Evolutionary conservation across 2,888 invertebrate genomes (phyloP).

Genomic region (Callyntrura sp.): DNA sequence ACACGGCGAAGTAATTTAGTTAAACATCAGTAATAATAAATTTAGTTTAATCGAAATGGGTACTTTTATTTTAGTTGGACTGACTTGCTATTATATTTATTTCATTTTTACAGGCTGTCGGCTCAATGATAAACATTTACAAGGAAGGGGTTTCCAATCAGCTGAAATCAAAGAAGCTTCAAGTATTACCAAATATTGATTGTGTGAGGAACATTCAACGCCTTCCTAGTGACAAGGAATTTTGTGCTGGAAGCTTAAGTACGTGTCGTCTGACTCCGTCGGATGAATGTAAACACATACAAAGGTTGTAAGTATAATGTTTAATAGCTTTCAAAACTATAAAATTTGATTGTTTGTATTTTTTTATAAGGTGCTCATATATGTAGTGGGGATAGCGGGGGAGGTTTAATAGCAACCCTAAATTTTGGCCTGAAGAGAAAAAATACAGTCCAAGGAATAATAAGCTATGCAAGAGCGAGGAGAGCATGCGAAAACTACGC

Average conservation of each 20-base stretch:
- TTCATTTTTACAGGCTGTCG: constrained; percentile 55
- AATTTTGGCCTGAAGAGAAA: constrained; percentile 68
- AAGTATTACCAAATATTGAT: constrained; percentile 73
- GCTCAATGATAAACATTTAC: constrained; percentile 71
- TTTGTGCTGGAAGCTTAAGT: constrained; percentile 76
- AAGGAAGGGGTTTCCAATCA: constrained; percentile 68
- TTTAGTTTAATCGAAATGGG: not conserved
- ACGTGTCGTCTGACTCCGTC: not conserved
- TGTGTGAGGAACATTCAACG: constrained; percentile 66
- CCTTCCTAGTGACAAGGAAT: constrained; percentile 73
- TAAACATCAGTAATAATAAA: not conserved
- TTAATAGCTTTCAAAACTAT: not conserved
- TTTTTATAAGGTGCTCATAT: constrained; percentile 40
- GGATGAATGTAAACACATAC: not conserved
- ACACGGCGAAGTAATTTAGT: constrained; percentile 69
- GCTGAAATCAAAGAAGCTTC: constrained; percentile 71
- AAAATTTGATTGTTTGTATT: not conserved
- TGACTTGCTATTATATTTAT: not conserved
- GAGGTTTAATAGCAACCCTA: constrained; percentile 65
- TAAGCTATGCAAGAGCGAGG: constrained; percentile 74
- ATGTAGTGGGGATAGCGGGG: constrained; percentile 70
- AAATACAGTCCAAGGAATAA: constrained; percentile 74
- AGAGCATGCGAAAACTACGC: constrained; percentile 77
- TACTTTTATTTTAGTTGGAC: not conserved
- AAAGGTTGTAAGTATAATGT: not conserved